Evolutionary conservation across 2,113 vertebrate species (phyloP), one percentile per base, ranked within the genome.

Genomic region (Myiopsitta monachus): DNA sequence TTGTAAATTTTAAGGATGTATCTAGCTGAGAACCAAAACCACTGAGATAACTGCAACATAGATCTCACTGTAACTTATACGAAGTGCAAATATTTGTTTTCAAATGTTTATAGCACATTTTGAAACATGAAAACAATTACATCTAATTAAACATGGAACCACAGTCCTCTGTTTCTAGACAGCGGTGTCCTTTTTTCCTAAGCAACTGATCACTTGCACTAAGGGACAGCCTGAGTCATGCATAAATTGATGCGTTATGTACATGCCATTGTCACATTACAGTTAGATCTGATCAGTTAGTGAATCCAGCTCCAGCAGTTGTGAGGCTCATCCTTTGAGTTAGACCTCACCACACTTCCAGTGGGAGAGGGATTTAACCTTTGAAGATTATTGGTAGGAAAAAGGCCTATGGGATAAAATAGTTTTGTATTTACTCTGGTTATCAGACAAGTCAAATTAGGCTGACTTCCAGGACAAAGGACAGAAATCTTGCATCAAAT

Each of bases 241-340:
- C 10, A 23, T 27, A 17, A 57, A 27, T 52, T 2, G 1, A 4
- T 74, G 55, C 36, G 44, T 22, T 46, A 36, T 11, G 15, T 11
- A 4, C 9, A 2, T 23, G 43, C 1, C n/a, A 3, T 28, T 28
- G 49, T 28, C 33, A 55, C 7, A 14, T 21, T 38, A 24, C 0
- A 0, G 13, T 36, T 43, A 54, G 22, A 83, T n/a, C 14, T 83
- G 36, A 51, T 3, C 30, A 33, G 4, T 59, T 51, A 6, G 0
- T 28, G 30, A 73, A n/a, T 51, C 16, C 31, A 49, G 21, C 11
- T 41, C 21, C 66, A 59, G 13, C 1, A 28, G 16, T 0, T 77
- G 7, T 3, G 2, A 39, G 0, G 1, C 7, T 70, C 16, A 17
- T 43, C 38, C 18, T 88, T 47, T 36, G 21, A 33, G 21, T 57